phyloP scores from a whole-genome alignment of 2,888 invertebrate genomes.

The Harmothoe impar region DNA sequence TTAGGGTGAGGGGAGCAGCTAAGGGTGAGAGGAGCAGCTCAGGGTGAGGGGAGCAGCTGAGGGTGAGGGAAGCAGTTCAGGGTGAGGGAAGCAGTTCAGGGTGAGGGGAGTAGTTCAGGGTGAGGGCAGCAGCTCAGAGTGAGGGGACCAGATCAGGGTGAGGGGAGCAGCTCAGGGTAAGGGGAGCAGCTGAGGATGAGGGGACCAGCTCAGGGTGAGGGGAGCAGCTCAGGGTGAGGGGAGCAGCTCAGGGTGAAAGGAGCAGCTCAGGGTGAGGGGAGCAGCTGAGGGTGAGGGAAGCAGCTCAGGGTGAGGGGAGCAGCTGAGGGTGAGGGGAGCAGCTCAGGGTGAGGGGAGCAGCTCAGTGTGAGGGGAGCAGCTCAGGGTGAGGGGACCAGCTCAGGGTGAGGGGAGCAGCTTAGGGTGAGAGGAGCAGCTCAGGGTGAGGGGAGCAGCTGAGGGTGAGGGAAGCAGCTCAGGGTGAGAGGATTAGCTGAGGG shows the following conservation, averaged over 20 bases:
- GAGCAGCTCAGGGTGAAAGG: not conserved
- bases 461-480: not conserved
- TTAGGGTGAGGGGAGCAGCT: not conserved
- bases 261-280: not conserved
- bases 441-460: not conserved
- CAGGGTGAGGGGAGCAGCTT: not conserved
- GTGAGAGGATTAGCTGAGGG: not conserved
- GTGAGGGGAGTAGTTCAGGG: not conserved
- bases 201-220: not conserved
- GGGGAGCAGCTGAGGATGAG: not conserved
- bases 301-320: not conserved
- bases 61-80: not conserved
- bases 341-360: not conserved
- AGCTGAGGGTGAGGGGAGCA: conserved; percentile 2
- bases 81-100: too few relatives aligned
- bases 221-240: conserved; percentile 5
- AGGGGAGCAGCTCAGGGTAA: not conserved
- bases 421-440: not conserved
- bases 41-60: not conserved
- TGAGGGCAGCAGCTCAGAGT: not conserved
- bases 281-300: not conserved
- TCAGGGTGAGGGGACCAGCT: not conserved
- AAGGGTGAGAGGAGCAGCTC: not conserved
- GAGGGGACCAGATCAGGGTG: not conserved
- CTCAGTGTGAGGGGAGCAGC: not conserved